Evolutionary conservation across 2,113 vertebrate genomes (phyloP).

Genomic region (Nestor notabilis): DNA sequence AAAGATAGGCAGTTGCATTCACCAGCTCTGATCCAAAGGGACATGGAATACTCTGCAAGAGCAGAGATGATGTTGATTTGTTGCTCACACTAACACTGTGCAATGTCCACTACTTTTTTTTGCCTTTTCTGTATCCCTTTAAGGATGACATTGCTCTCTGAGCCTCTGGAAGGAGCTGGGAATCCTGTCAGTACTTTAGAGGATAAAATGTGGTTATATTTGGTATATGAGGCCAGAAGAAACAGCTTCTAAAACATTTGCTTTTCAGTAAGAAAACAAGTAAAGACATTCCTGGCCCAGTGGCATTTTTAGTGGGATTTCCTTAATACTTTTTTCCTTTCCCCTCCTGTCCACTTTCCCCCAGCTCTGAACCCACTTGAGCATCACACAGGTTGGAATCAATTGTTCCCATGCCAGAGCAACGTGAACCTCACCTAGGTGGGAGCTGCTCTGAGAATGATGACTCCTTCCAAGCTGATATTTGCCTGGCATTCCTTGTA

Average conservation of each 20-base stretch:
- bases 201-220: neutral
- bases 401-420: neutral
- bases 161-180: neutral
- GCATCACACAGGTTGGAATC: neutral
- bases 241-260: neutral
- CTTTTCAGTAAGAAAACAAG: neutral
- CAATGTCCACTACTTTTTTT: neutral
- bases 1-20: neutral
- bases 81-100: neutral
- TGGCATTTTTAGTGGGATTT: neutral
- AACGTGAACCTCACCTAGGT: neutral
- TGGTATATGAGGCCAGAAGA: neutral
- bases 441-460: neutral
- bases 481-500: neutral
- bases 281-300: neutral
- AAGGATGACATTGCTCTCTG: neutral
- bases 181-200: neutral
- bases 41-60: neutral
- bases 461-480: neutral
- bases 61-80: neutral
- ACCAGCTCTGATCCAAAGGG: neutral
- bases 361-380: neutral
- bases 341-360: neutral
- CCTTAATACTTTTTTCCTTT: neutral
- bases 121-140: neutral